Evolutionary conservation across 1,140 invertebrate species (phyloP), one percentile per base, ranked within the genome.

Genomic region (Lerema accius): DNA sequence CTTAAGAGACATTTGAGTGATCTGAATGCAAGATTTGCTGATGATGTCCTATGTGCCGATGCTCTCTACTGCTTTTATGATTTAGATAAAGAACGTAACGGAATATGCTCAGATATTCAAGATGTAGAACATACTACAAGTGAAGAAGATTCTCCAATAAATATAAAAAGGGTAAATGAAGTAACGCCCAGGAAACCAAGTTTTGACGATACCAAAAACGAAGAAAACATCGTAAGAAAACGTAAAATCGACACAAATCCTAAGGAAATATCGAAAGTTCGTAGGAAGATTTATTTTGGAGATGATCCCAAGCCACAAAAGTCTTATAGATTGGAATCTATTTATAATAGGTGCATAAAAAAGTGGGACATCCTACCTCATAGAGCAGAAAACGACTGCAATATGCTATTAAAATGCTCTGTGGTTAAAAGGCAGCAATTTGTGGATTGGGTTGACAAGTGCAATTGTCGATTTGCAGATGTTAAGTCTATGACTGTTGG

Each of bases 381-480:
- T 78, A 79, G 79, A 26, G 94, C 94, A 14, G 94, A 95, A 75
- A 86, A 80, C 55, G 94, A 95, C 80, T 93, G 93, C 11, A 63
- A 90, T 6, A 91, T 91, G 78, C 80, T 94, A 3, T 82, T 94
- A 13, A 80, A 92, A 39, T 92, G 93, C 53, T 89, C 92, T 5
- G 89, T 89, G 11, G 83, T 82, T 23, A 80, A 60, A 42, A 67
- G 28, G 9, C 14, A 82, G 32, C 32, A 78, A 2, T 82, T 87
- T 77, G 63, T 82, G 1, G 6, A 73, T 4, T 84, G 78, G 76
- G 50, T 80, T 6, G 80, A 82, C 58, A 11, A 72, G 0, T 81
- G 84, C 58, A 46, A 72, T 63, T 55, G 37, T n/a, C 16, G 50
- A 5, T 84, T 84, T 65, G 26, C 63, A 28, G 64, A 81, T 9